Conservation (phyloP, 2,888 invertebrate species). For the Cheilosia impressa region DNA sequence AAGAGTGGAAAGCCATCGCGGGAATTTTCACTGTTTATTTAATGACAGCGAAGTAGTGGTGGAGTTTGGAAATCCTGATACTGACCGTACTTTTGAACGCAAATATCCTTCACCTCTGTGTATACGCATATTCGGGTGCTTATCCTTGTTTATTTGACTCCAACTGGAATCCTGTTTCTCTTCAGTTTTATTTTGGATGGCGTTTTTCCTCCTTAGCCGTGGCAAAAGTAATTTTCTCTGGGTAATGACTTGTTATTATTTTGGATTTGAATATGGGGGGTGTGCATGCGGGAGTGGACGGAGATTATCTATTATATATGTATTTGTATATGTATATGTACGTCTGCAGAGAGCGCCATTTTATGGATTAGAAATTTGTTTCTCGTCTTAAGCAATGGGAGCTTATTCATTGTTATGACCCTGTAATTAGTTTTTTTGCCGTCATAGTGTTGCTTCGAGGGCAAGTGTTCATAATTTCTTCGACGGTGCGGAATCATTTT, state of each 20-base stretch:
- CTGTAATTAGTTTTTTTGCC: slow-evolving; percentile 63
- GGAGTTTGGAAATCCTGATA: slow-evolving; percentile 23
- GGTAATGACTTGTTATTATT: slow-evolving; percentile 72
- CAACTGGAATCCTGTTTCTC: slow-evolving; percentile 42
- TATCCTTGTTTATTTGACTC: slow-evolving; percentile 53
- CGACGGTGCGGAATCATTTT: slow-evolving; percentile 24
- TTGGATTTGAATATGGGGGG: slow-evolving; percentile 52
- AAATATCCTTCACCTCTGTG: slow-evolving; percentile 38
- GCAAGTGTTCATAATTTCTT: neutral
- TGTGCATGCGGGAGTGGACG: slow-evolving; percentile 1
- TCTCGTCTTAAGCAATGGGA: slow-evolving; percentile 18
- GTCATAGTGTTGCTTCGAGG: neutral
- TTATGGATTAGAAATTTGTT: slow-evolving; percentile 53
- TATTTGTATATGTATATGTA: neutral
- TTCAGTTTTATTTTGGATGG: slow-evolving; percentile 35
- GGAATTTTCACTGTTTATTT: slow-evolving; percentile 63
- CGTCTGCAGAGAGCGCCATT: slow-evolving; percentile 45
- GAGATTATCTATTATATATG: neutral
- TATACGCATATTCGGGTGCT: slow-evolving; percentile 31
- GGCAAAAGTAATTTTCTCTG: slow-evolving; percentile 63
- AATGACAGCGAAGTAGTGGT: slow-evolving; percentile 43
- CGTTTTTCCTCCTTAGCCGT: slow-evolving; percentile 50
- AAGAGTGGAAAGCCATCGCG: slow-evolving; percentile 28
- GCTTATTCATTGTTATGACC: slow-evolving; percentile 51
- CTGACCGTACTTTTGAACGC: slow-evolving; percentile 41